Evolutionary conservation across 2,797 vertebrate species (phyloP).

Genomic region (Chelonia mydas): DNA sequence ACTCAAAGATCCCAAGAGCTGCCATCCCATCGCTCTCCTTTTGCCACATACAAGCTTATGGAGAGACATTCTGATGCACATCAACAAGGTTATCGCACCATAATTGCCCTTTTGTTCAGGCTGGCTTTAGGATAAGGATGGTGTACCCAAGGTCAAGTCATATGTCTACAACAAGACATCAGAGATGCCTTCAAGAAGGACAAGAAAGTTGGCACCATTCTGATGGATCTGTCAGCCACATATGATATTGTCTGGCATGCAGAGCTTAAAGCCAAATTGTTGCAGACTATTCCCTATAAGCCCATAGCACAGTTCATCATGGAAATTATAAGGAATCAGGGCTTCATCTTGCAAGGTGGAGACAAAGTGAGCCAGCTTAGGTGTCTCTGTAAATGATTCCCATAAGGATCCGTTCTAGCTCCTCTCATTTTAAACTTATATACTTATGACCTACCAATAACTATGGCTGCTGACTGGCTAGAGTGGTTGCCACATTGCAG

Average conservation of each 20-base stretch:
- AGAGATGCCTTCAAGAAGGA: not conserved
- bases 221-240: not conserved
- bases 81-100: not conserved
- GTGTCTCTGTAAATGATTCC: not conserved
- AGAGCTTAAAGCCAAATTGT: not conserved
- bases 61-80: not conserved
- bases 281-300: not conserved
- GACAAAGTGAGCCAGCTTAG: not conserved
- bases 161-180: not conserved
- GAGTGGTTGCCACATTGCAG: not conserved
- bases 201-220: not conserved
- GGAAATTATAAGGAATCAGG: not conserved
- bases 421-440: not conserved
- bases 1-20: not conserved
- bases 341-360: not conserved
- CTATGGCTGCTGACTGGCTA: not conserved
- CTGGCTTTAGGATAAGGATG: too few species aligned
- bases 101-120: too few species aligned
- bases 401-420: not conserved
- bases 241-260: not conserved
- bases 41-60: not conserved
- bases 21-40: not conserved
- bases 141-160: not conserved
- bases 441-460: not conserved
- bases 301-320: not conserved